Evolutionary conservation across 2,113 vertebrate species (phyloP), one percentile per base, ranked within the genome.

Genomic region (Sorex araneus): DNA sequence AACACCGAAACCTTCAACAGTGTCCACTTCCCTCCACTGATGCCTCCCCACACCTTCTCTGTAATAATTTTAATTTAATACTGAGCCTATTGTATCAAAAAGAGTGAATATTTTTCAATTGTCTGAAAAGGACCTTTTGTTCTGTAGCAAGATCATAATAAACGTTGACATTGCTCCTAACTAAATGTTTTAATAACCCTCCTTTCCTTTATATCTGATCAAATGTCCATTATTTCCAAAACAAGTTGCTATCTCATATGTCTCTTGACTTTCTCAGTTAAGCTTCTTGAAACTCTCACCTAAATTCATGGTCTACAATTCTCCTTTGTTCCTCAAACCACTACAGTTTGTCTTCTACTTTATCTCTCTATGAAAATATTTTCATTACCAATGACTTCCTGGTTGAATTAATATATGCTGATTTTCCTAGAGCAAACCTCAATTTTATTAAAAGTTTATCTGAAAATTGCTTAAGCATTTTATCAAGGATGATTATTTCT

Each of bases 351-450:
- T 9, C 10, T 80, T 87, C 21, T 84, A n/a, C 60, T 73, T 89
- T 76, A 83, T 28, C 13, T 6, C 11, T 73, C 57, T 40, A 19
- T 12, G 30, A 28, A 66, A 25, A 30, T 94, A 66, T 89, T 25
- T 18, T 92, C 54, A 54, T 77, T 66, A 54, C 36, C 43, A 87
- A 15, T 81, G 90, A 83, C 40, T 95, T 94, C 66, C 34, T 90
- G 43, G 71, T 76, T 95, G 34, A 80, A 87, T 50, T 95, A 63
- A 32, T 43, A 67, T 50, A 1, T 50, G 28, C 43, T 83, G 80
- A 85, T 23, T 94, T 92, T 92, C 80, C 60, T 89, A 91, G 89
- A 89, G 79, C 28, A 82, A 69, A n/a, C 78, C 75, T 92, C 85
- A 78, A 69, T 90, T 90, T 75, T 78, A 66, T 40, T 79, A 81